A percentile compares a stretch with the other conserved stretches of the same genome.
phyloP scores from a whole-genome alignment of 2,888 invertebrate species.

The Endotricha flammealis region DNA sequence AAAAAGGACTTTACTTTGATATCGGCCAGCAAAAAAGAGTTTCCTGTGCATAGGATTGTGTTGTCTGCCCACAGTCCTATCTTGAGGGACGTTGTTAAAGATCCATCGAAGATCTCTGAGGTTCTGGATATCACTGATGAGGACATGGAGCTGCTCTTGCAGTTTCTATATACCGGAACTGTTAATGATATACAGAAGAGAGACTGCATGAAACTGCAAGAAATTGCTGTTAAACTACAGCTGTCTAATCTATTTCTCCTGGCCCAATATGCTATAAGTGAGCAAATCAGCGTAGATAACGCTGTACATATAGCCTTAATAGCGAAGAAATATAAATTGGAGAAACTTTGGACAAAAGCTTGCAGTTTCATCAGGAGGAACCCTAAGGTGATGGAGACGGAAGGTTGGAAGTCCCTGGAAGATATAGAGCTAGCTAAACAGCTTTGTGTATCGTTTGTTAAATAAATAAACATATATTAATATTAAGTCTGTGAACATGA shows the following conservation, averaged over 20 bases:
- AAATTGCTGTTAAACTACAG: constrained; percentile 45
- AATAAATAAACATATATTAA: too few relatives aligned
- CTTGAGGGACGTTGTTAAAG: constrained; percentile 39
- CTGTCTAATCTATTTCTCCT: constrained; percentile 39
- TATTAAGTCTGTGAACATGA: too few relatives aligned
- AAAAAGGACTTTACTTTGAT: constrained; percentile 46
- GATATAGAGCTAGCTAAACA: constrained; percentile 54
- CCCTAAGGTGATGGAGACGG: constrained; percentile 44
- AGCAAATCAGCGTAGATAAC: constrained; percentile 47
- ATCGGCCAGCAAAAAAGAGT: constrained; percentile 39
- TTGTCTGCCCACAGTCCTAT: constrained; percentile 51
- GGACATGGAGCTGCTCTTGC: constrained; percentile 48
- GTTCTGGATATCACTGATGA: constrained; percentile 42
- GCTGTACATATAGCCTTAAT: constrained; percentile 50
- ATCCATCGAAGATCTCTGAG: constrained; percentile 26
- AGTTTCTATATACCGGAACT: constrained; percentile 56
- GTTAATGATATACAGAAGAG: constrained; percentile 41
- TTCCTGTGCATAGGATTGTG: constrained; percentile 49
- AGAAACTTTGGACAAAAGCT: constrained; percentile 36
- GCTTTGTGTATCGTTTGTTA: constrained; percentile 31
- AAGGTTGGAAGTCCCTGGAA: constrained; percentile 49
- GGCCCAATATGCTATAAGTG: constrained; percentile 35
- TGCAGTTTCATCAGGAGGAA: constrained; percentile 49
- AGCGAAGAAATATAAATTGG: constrained; percentile 48
- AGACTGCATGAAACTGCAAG: constrained; percentile 41